Evolutionary conservation across 1,140 invertebrate genomes (phyloP).

Genomic region (Drosophila nigrodunni): DNA sequence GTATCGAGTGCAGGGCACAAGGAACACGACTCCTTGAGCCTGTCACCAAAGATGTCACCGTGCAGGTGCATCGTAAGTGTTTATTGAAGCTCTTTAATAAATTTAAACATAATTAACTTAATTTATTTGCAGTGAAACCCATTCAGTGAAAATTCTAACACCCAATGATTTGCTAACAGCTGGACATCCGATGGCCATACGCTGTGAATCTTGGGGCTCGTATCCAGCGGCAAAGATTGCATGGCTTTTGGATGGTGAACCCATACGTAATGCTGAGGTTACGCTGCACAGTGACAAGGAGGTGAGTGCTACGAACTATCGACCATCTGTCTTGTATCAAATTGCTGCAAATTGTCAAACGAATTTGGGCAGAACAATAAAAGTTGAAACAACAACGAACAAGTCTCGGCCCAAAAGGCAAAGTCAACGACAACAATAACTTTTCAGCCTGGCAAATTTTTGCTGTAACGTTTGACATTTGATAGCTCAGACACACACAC

Average conservation of each 20-base stretch:
- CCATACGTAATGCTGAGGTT: slow-evolving; percentile 86
- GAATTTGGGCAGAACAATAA: slow-evolving; percentile 21
- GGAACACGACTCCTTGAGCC: slow-evolving; percentile 87
- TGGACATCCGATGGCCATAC: slow-evolving; percentile 87
- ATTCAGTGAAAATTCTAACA: slow-evolving; percentile 88
- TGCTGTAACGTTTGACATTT: slow-evolving; percentile 70
- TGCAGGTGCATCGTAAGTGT: slow-evolving; percentile 89
- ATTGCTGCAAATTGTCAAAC: slow-evolving; percentile 47
- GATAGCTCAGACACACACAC: slow-evolving; percentile 52
- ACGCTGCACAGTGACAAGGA: slow-evolving; percentile 82
- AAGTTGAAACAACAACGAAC: slow-evolving; percentile 15
- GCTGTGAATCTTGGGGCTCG: slow-evolving; percentile 90
- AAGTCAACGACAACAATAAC: slow-evolving; percentile 29
- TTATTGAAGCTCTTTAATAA: neutral
- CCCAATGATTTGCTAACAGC: slow-evolving; percentile 87
- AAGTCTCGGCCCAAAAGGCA: slow-evolving; percentile 38
- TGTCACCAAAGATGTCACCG: slow-evolving; percentile 87
- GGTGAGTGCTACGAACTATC: slow-evolving; percentile 55
- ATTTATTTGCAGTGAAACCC: slow-evolving; percentile 87
- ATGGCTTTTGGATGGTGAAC: slow-evolving; percentile 89
- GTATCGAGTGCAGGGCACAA: slow-evolving; percentile 89
- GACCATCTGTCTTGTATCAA: slow-evolving; percentile 21
- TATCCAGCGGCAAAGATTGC: slow-evolving; percentile 90
- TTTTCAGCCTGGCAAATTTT: slow-evolving; percentile 63
- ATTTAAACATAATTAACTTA: neutral